phyloP scores from a whole-genome alignment of 2,888 invertebrate species.

The Acrocyrtus sp. region DNA sequence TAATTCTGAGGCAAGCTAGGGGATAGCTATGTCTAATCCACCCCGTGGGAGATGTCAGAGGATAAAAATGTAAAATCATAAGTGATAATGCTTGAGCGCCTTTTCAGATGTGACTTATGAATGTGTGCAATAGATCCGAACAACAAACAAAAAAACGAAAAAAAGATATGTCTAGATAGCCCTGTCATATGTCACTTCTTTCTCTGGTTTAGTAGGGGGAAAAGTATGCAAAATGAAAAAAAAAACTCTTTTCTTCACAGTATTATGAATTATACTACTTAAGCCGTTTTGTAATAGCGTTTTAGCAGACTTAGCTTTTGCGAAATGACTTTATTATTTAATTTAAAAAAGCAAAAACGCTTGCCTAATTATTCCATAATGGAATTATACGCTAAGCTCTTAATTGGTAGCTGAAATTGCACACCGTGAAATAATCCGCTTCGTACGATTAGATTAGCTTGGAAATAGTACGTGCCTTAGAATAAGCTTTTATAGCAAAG shows the following conservation, averaged over 20 bases:
- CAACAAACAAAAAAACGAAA: constrained; percentile 31
- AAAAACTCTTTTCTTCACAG: neutral
- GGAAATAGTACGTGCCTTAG: no score
- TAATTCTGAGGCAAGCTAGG: constrained; percentile 32
- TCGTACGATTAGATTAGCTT: no score
- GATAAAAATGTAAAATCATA: constrained; percentile 34
- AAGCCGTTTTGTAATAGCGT: no score
- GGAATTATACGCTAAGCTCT: no score
- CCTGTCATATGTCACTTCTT: constrained; percentile 46
- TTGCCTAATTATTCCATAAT: no score
- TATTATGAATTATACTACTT: no score
- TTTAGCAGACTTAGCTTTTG: no score
- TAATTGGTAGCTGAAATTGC: no score
- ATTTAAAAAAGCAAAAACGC: no score
- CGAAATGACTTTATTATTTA: no score
- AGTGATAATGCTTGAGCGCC: constrained; percentile 11
- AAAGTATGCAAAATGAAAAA: neutral
- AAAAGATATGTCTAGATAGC: constrained; percentile 38
- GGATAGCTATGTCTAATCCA: constrained; percentile 38
- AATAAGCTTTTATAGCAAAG: no score
- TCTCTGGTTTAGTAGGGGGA: neutral
- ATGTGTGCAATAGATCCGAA: constrained; percentile 32
- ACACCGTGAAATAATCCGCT: no score
- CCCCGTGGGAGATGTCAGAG: constrained; percentile 51
- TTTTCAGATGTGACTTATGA: constrained; percentile 52